phyloP scores from a whole-genome alignment of 2,888 invertebrate species.

The Elgonia sp. region DNA sequence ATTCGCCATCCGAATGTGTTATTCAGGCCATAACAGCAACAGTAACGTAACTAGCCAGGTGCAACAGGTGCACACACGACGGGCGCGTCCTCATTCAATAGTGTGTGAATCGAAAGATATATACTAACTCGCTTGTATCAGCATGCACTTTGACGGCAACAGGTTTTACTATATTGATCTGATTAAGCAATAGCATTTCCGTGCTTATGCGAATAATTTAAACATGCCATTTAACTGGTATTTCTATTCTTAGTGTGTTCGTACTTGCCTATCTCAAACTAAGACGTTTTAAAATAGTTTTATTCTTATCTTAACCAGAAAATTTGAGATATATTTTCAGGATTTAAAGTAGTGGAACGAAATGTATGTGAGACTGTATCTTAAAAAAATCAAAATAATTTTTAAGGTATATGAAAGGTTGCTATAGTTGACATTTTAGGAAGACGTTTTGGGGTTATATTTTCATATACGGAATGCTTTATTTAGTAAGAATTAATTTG shows the following conservation, averaged over 20 bases:
- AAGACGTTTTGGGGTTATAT: too few species aligned
- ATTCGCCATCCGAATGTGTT: constrained; percentile 65
- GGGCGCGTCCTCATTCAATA: constrained; percentile 69
- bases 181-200: constrained; percentile 57
- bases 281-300: too few species aligned
- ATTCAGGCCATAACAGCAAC: constrained; percentile 63
- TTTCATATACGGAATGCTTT: too few species aligned
- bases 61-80: constrained; percentile 78
- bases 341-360: too few species aligned
- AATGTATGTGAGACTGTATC: too few species aligned
- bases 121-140: constrained; percentile 70
- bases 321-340: too few species aligned
- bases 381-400: too few species aligned
- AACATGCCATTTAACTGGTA: background rate
- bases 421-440: too few species aligned
- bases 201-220: constrained; percentile 60
- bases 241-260: constrained; percentile 3
- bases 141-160: constrained; percentile 73
- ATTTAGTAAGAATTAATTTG: too few species aligned
- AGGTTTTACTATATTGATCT: constrained; percentile 70
- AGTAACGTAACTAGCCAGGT: constrained; percentile 77
- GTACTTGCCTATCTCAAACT: too few species aligned
- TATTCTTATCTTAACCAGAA: too few species aligned
- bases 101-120: constrained; percentile 73
- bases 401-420: too few species aligned